Conservation (phyloP, 1,140 invertebrate genomes). For the Coptotermes formosanus region DNA sequence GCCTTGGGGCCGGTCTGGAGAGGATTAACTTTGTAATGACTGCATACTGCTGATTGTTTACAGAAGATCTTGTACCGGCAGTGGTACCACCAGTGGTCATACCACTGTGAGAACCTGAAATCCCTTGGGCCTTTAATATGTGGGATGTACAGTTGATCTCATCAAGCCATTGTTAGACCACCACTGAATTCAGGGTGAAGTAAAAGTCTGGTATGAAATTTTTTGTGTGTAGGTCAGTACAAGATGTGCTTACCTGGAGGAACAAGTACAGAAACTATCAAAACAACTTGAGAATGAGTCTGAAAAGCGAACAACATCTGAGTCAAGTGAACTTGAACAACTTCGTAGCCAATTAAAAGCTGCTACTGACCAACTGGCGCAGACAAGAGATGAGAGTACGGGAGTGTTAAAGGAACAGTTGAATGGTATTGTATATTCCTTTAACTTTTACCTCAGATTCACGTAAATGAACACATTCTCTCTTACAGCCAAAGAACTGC, state of each 20-base stretch:
- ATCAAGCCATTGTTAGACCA: too few species aligned
- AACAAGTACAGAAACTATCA: neutral
- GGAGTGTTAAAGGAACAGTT: neutral
- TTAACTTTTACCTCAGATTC: too few species aligned
- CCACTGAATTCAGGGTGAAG: neutral
- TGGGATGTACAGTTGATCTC: too few species aligned
- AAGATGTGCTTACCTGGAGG: neutral
- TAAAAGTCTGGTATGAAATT: neutral
- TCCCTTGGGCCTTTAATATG: too few species aligned
- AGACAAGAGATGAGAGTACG: neutral
- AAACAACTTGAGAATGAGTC: neutral
- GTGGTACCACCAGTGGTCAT: too few species aligned
- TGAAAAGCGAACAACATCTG: neutral
- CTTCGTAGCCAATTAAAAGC: neutral
- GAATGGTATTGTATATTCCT: neutral
- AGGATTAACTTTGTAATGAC: too few species aligned
- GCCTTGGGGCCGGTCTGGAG: too few species aligned
- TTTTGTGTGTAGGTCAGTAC: neutral
- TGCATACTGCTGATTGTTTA: too few species aligned
- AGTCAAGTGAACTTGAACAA: neutral
- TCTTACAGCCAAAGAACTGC: too few species aligned
- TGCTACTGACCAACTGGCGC: neutral
- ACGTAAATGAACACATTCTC: too few species aligned
- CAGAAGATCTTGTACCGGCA: too few species aligned
- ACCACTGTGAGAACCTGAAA: too few species aligned